Base-by-base conservation (phyloP, 2,888 invertebrate genomes). In the Mythimna albipuncta region DNA sequence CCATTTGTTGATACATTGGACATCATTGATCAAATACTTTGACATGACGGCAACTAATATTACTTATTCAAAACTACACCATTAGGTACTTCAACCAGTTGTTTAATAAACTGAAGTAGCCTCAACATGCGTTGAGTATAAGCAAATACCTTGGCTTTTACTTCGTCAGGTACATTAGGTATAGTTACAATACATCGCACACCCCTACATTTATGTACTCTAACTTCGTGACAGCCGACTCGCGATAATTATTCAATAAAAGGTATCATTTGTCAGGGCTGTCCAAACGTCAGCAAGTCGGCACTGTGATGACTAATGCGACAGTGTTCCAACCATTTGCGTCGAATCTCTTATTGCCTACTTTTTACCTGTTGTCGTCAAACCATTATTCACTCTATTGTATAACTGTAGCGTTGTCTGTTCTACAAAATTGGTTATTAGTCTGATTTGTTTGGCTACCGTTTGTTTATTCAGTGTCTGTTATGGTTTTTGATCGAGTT, bases 241-340 rank as follows among this genome's bases (percentile, higher is more conserved):
- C 87, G 85, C 87, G 89, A 93, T 94, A 94, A 95, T 95, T 94
- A 95, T 95, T 95, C 94, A 95, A 95, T 95, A 94, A 94, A 94
- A 93, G 93, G 89, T 87, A 92, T 93, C 92, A 95, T 95, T 95
- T 94, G 94, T 95, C 95, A 94, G 86, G 86, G 86, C 90, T 91
- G 94, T 94, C 94, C 92, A 91, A 94, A 93, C 89, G 94, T 95
- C 94, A 91, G 88, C 93, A 93, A 94, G 95, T 94, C 93, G 92
- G 92, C 94, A 91, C 90, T 90, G 91, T 93, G 93, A 94, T 95
- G 95, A 94, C 93, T 94, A 94, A 94, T 94, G 94, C 91, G 90
- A 91, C 92, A 92, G 89, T 93, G 93, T 93, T 92, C 91, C 93
- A 90, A 90, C 92, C 90, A 93, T 94, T 94, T 92, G 91, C 90